Percentiles rank a stretch among this genome's conserved stretches.
Evolutionary conservation across 2,797 vertebrate genomes (phyloP).

Genomic region (Hyperoplus lanceolatus): DNA sequence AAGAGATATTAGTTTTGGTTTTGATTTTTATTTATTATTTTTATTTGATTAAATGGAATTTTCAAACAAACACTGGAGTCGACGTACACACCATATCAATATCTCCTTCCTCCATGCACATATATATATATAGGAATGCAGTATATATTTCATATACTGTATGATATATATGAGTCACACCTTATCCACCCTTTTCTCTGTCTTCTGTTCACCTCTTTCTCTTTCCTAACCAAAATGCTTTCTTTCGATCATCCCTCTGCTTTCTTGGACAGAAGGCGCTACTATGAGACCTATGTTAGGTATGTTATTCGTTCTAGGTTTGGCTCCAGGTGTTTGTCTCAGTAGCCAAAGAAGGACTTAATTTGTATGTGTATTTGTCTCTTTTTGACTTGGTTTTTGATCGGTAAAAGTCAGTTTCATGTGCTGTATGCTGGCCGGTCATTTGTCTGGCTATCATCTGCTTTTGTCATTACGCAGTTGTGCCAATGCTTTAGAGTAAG

Average conservation of each 20-base stretch:
- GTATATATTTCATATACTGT: conserved; percentile 85
- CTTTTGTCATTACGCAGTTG: conserved; percentile 17
- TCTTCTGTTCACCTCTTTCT: conserved; percentile 73
- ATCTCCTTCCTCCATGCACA: conserved; percentile 45
- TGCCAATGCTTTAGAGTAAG: conserved; percentile 33
- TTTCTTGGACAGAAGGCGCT: conserved; percentile 96
- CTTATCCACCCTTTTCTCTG: conserved; percentile 61
- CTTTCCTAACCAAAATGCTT: conserved; percentile 86
- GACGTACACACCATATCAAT: conserved; percentile 40
- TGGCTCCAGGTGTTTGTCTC: conserved; percentile 67
- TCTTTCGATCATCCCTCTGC: conserved; percentile 85
- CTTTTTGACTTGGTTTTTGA: conserved; percentile 55
- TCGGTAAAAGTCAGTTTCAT: conserved; percentile 48
- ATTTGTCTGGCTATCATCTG: conserved; percentile 24
- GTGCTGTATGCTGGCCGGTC: conserved; percentile 63
- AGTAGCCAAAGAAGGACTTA: conserved; percentile 41
- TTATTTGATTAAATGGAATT: conserved; percentile 68
- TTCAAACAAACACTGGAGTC: conserved; percentile 41
- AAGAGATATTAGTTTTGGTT: conserved; percentile 55
- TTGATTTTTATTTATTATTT: conserved; percentile 59
- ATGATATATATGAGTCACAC: conserved; percentile 72
- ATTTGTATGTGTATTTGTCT: conserved; percentile 41
- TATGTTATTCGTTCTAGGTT: conserved; percentile 92
- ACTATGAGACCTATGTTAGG: conserved; percentile 99
- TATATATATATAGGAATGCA: conserved; percentile 81